phyloP scores from a whole-genome alignment of 2,797 vertebrate species.

The Platalea minor region DNA sequence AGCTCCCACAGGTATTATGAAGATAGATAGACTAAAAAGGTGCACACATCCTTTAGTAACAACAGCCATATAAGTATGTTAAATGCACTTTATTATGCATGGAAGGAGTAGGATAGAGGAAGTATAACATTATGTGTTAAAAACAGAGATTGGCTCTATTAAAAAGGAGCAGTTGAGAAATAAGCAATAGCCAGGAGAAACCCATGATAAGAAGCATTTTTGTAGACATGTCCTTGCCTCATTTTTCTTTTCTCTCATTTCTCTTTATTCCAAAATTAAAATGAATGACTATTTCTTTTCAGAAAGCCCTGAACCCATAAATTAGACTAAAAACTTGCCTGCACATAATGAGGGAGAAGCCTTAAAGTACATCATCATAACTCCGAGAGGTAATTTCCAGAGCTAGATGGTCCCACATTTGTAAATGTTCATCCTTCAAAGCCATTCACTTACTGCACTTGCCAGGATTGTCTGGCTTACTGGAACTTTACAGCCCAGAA shows the following conservation, averaged over 20 bases:
- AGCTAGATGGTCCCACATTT: not conserved
- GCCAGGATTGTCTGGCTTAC: not conserved
- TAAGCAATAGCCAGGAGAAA: not conserved
- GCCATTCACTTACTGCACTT: not conserved
- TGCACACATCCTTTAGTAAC: not conserved
- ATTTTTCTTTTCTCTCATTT: not conserved
- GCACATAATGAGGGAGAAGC: not conserved
- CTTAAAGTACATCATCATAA: not conserved
- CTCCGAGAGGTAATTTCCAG: slow-evolving; percentile 11
- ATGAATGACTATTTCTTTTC: not conserved
- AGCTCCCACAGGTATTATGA: slow-evolving; percentile 15
- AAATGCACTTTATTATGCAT: not conserved
- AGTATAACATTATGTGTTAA: not conserved
- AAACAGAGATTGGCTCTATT: not conserved
- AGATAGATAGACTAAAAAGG: slow-evolving; percentile 6
- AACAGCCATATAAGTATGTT: not conserved
- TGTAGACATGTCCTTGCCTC: not conserved
- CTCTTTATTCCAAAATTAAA: not conserved
- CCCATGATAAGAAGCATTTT: not conserved
- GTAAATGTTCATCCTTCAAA: not conserved
- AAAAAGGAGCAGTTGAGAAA: not conserved
- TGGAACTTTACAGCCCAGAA: not conserved
- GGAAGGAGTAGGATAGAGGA: not conserved
- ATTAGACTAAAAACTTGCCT: slow-evolving; percentile 5
- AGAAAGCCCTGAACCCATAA: slow-evolving; percentile 22